These are phyloP conservation scores for Callitettix versicolor DNA, from an alignment of 1,140 invertebrate species.

Conservation along the genomic window DNA sequence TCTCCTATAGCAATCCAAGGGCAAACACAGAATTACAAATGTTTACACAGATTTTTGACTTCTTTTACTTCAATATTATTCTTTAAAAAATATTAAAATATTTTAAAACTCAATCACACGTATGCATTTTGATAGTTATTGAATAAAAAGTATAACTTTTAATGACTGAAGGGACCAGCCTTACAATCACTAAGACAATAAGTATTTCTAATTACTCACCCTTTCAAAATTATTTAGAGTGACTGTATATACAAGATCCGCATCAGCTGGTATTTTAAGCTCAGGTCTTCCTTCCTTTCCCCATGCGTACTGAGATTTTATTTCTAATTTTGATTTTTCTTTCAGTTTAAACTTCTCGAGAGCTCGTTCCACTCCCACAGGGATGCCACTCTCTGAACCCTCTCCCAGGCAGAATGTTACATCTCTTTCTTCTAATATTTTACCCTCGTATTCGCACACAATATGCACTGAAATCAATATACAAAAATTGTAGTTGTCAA, in stretches of 20 bases:
- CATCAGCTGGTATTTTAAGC: slow-evolving; percentile 67
- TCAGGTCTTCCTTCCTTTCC: slow-evolving; percentile 55
- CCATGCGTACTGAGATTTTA: slow-evolving; percentile 76
- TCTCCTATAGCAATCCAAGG: too few relatives aligned
- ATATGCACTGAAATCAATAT: slow-evolving; percentile 66
- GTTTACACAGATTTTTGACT: background rate
- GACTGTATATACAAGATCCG: slow-evolving; percentile 70
- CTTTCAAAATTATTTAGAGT: slow-evolving; percentile 77
- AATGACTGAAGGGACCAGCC: too few relatives aligned
- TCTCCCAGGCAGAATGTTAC: slow-evolving; percentile 81
- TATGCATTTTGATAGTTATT: too few relatives aligned
- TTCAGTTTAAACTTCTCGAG: slow-evolving; percentile 70
- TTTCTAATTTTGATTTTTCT: slow-evolving; percentile 65
- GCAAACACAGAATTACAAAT: slow-evolving; percentile 7
- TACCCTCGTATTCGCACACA: slow-evolving; percentile 54
- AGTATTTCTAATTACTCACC: too few relatives aligned
- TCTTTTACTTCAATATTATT: background rate
- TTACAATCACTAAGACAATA: slow-evolving; percentile 9
- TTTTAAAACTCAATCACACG: too few relatives aligned
- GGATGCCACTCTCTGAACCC: slow-evolving; percentile 59
- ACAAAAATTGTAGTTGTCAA: too few relatives aligned
- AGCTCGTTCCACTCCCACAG: slow-evolving; percentile 76
- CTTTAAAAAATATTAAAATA: background rate
- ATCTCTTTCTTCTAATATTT: slow-evolving; percentile 63
- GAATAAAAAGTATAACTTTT: too few relatives aligned